phyloP scores from a whole-genome alignment of 2,888 invertebrate species.

The Leptopilina myrica region DNA sequence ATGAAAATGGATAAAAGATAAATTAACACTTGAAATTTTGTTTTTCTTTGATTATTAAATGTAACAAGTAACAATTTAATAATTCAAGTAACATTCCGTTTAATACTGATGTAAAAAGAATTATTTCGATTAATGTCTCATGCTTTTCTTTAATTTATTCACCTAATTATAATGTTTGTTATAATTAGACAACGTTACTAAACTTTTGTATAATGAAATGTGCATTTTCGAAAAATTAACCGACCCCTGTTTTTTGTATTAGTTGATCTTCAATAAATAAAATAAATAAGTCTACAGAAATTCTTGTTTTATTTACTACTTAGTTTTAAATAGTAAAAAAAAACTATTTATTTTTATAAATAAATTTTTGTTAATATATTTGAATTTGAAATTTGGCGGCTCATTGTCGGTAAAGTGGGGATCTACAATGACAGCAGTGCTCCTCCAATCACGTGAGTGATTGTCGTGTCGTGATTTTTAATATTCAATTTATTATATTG shows the following conservation, averaged over 20 bases:
- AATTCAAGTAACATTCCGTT: neutral
- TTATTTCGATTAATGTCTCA: neutral
- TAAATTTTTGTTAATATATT: neutral
- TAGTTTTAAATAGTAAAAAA: neutral
- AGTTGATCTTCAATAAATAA: slow-evolving; percentile 22
- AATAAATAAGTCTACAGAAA: neutral
- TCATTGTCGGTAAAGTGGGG: too few relatives aligned
- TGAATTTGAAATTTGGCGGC: neutral
- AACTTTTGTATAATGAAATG: neutral
- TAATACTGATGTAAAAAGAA: neutral
- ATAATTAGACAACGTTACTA: too few relatives aligned
- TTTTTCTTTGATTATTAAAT: too few relatives aligned
- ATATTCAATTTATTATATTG: slow-evolving; percentile 16
- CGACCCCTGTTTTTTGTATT: slow-evolving; percentile 18
- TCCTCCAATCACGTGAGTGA: slow-evolving; percentile 1
- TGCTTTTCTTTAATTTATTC: neutral
- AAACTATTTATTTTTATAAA: too few relatives aligned
- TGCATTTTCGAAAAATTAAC: slow-evolving; percentile 6
- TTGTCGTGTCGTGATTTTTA: slow-evolving; percentile 19
- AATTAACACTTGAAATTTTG: neutral
- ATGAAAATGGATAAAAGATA: neutral
- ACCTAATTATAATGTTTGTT: too few relatives aligned
- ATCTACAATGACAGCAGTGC: neutral
- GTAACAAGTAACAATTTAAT: too few relatives aligned
- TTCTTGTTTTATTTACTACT: too few relatives aligned